Percentiles rank a stretch among this genome's conserved stretches.
phyloP scores from a whole-genome alignment of 2,797 vertebrate species.

The Melanotaenia nigrans region DNA sequence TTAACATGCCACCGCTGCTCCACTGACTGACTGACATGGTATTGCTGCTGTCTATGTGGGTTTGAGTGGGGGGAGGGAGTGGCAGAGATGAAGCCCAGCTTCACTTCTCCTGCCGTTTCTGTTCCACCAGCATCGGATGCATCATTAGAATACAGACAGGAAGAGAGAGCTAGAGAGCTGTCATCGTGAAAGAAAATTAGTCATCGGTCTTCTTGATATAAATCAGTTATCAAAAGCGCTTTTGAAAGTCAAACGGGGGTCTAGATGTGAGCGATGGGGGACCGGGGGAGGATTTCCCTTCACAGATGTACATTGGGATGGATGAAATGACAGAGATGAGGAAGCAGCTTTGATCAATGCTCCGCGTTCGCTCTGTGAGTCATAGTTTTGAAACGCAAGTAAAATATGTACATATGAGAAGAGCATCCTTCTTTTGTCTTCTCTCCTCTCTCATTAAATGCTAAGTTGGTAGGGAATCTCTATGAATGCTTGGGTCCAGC shows the following conservation, averaged over 20 bases:
- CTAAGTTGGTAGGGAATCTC: slow-evolving; percentile 85
- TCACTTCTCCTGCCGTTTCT: slow-evolving; percentile 27
- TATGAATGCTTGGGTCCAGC: slow-evolving; percentile 83
- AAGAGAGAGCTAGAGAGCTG: slow-evolving; percentile 28
- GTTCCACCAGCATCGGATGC: slow-evolving; percentile 50
- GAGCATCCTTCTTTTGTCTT: slow-evolving; percentile 76
- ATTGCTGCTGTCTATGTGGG: slow-evolving; percentile 38
- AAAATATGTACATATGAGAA: slow-evolving; percentile 62
- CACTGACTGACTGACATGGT: slow-evolving; percentile 51
- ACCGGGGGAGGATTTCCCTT: slow-evolving; percentile 40
- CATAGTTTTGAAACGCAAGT: slow-evolving; percentile 54
- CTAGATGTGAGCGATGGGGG: slow-evolving; percentile 12
- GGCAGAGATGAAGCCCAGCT: slow-evolving; percentile 45
- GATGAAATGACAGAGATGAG: slow-evolving; percentile 51
- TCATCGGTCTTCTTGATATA: slow-evolving; percentile 39
- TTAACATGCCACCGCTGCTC: slow-evolving; percentile 56
- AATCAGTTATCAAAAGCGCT: slow-evolving; percentile 46
- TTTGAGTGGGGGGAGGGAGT: background rate
- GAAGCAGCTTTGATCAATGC: slow-evolving; percentile 50
- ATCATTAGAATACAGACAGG: slow-evolving; percentile 31
- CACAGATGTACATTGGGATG: slow-evolving; percentile 41
- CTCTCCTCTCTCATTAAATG: slow-evolving; percentile 81
- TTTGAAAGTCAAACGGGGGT: slow-evolving; percentile 43
- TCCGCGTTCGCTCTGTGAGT: slow-evolving; percentile 45
- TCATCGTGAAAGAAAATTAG: slow-evolving; percentile 42